These are phyloP conservation scores for Hoplostethus mediterraneus DNA, from an alignment of 2,797 vertebrate species.

Conservation along the genomic window DNA sequence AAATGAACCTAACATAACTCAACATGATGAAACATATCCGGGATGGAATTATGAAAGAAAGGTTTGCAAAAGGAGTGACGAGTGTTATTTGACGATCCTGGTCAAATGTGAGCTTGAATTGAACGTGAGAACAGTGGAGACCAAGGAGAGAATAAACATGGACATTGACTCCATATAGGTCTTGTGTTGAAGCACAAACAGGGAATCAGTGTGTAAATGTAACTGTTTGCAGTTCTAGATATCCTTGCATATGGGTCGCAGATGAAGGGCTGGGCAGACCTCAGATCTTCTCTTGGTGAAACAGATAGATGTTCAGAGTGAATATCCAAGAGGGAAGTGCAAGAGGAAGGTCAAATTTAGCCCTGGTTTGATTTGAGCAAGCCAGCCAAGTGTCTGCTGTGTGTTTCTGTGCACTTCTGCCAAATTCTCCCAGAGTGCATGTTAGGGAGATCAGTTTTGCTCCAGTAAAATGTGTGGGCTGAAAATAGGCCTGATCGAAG, in stretches of 20 bases:
- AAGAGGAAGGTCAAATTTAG: constrained; percentile 66
- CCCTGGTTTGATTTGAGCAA: constrained; percentile 61
- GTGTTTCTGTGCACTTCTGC: constrained; percentile 20
- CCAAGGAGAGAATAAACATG: too few species aligned
- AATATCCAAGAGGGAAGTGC: not conserved
- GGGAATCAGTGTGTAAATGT: not conserved
- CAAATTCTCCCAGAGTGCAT: constrained; percentile 64
- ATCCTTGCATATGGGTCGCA: constrained; percentile 27
- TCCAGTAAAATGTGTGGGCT: constrained; percentile 74
- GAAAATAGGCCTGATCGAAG: constrained; percentile 81
- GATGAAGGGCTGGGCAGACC: constrained; percentile 40
- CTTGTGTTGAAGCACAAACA: too few species aligned
- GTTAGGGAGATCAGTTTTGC: constrained; percentile 75
- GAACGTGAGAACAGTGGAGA: too few species aligned
- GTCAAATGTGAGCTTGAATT: not conserved
- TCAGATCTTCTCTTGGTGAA: constrained; percentile 52
- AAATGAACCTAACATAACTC: constrained; percentile 33
- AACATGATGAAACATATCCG: constrained; percentile 1
- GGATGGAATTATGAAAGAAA: not conserved
- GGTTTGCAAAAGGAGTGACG: not conserved
- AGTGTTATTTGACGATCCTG: constrained; percentile 19
- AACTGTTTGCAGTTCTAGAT: constrained; percentile 16
- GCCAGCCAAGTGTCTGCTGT: constrained; percentile 49
- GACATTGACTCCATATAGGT: too few species aligned
- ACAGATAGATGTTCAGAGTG: too few species aligned